Conservation (phyloP, 2,113 vertebrate genomes). For the Stercorarius parasiticus region DNA sequence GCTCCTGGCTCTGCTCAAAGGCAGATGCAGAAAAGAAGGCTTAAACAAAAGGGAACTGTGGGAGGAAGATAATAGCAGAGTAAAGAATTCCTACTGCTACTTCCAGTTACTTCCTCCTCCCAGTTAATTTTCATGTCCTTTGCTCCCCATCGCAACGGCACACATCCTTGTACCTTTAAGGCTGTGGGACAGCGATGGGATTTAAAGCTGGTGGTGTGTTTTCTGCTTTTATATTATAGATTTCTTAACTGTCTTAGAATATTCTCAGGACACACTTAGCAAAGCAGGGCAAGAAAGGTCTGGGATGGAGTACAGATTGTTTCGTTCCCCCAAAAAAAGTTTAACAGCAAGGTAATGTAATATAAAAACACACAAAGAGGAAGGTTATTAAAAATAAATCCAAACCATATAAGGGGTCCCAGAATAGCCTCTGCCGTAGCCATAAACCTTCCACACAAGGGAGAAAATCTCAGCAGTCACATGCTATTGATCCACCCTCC, state of each 20-base stretch:
- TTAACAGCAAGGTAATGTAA: neutral
- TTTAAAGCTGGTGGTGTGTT: neutral
- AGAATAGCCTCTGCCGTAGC: conserved; percentile 10
- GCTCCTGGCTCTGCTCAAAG: neutral
- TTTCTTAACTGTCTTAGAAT: neutral
- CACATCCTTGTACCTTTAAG: neutral
- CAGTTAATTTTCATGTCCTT: neutral
- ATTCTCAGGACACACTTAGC: neutral
- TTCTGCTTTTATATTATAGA: neutral
- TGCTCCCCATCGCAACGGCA: neutral
- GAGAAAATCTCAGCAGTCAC: neutral
- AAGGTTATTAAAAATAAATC: conserved; percentile 53
- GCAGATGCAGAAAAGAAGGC: neutral
- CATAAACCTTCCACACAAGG: conserved; percentile 28
- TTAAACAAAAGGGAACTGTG: neutral
- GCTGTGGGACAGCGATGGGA: neutral
- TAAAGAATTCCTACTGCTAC: neutral
- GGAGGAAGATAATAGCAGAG: neutral
- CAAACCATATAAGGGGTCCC: neutral
- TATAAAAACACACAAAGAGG: neutral
- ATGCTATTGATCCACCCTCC: neutral
- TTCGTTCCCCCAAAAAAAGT: neutral
- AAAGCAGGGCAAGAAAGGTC: neutral
- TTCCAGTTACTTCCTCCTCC: neutral
- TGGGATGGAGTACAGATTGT: neutral